Conservation (phyloP, 2,797 vertebrate species). For the Oceanodroma leucorhoa region DNA sequence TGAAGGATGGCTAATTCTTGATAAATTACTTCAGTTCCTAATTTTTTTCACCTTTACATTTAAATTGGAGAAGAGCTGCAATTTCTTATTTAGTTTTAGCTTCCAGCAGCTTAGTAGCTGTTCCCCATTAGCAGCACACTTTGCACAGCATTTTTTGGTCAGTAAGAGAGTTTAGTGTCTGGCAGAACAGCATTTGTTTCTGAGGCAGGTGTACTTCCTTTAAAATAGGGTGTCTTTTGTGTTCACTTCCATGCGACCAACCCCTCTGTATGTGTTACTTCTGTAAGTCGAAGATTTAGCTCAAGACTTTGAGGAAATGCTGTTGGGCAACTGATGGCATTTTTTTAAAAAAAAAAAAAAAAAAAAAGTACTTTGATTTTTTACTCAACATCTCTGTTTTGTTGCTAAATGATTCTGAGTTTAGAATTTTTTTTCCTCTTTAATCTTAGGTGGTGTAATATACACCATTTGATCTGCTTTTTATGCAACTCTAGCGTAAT, state of each 20-base stretch:
- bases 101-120: not conserved
- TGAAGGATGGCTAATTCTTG: not conserved
- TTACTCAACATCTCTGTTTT: not conserved
- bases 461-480: not conserved
- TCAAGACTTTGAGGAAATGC: not conserved
- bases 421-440: not conserved
- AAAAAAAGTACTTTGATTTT: not conserved
- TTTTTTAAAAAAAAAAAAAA: too few relatives aligned
- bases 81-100: not conserved
- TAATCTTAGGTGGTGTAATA: not conserved
- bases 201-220: not conserved
- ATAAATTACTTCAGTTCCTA: not conserved
- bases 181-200: not conserved
- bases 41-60: not conserved
- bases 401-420: not conserved
- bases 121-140: not conserved
- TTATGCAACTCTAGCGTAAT: not conserved
- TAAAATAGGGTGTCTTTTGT: not conserved
- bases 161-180: not conserved
- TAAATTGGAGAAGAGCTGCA: not conserved
- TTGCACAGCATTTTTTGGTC: not conserved
- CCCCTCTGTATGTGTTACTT: not conserved
- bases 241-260: not conserved
- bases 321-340: not conserved
- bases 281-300: not conserved